phyloP scores from a whole-genome alignment of 2,888 invertebrate genomes.

The Cryptus viduatorius region DNA sequence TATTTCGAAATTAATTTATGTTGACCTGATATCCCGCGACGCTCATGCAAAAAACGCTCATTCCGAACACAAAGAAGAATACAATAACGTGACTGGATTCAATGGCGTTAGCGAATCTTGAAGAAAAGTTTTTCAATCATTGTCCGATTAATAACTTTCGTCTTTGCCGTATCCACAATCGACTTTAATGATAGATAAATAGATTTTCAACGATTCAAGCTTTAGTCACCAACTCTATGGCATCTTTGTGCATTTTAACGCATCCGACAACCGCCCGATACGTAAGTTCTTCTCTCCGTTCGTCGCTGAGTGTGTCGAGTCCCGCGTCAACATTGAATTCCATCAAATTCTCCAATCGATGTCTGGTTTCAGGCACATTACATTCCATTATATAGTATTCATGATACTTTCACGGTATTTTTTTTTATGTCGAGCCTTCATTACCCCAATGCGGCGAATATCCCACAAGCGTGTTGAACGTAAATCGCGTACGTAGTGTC shows the following conservation, averaged over 20 bases:
- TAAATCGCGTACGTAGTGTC: conserved; percentile 59
- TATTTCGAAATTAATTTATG: neutral
- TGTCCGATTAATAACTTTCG: neutral
- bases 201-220: neutral
- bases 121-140: conserved; percentile 5
- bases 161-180: neutral
- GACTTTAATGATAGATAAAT: neutral
- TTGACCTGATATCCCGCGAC: conserved; percentile 61
- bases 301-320: neutral
- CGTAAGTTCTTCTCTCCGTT: conserved; percentile 14
- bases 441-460: conserved; percentile 60
- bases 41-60: conserved; percentile 60
- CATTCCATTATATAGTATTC: neutral
- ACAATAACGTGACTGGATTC: conserved; percentile 54
- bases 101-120: conserved; percentile 53
- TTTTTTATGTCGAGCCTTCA: neutral
- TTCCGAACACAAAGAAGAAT: conserved; percentile 52
- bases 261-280: conserved; percentile 55
- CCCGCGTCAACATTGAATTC: neutral
- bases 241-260: conserved; percentile 63
- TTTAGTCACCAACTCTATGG: conserved; percentile 63
- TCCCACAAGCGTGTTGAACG: conserved; percentile 64
- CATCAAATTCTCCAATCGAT: conserved; percentile 39
- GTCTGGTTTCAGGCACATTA: conserved; percentile 34
- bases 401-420: neutral